Evolutionary conservation across 2,888 invertebrate genomes (phyloP), one percentile per base, ranked within the genome.

Genomic region (Leptinotarsa tumamoca): DNA sequence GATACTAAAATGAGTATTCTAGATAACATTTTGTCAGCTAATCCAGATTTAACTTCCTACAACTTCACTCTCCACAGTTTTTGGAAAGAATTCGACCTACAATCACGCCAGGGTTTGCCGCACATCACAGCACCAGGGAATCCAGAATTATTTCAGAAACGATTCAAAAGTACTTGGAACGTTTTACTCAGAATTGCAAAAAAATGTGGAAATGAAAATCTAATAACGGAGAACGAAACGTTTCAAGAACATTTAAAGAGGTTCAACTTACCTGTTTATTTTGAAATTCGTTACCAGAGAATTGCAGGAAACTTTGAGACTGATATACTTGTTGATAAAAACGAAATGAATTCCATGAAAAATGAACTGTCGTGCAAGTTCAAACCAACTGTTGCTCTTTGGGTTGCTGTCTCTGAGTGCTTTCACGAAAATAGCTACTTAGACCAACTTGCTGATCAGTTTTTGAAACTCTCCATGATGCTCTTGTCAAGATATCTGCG

Each of bases 201-300:
- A 49, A 90, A 92, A 80, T 94, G 91, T 74, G 92, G 92, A 68
- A 91, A 92, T 78, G 89, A 91, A 0, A 89, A 90, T 77, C 85
- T 91, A 33, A 90, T 96, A 72, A 90, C 92, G 79, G 89, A 90
- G 72, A 93, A 95, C 84, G 88, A 91, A 2, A 93, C 94, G 79
- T 96, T 95, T 85, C 92, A 92, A 84, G 93, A 97, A 85, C 92
- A 96, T 75, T 83, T 88, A 81, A 93, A 93, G 80, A 93, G 95
- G 82, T 98, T 98, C 95, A 98, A 98, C 89, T 90, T 98, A 70
- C 95, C 97, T 15, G 97, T 98, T n/a, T 98, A 98, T 89, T 98
- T 96, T 88, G 98, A 98, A 90, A 95, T 97, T 81, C 92, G 97
- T 81, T 98, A 97, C 89, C 98, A 98, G 90, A 96, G 97, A 89